Evolutionary conservation across 2,797 vertebrate genomes (phyloP), one percentile per base, ranked within the genome.

Genomic region (Rhynchonycteris naso): DNA sequence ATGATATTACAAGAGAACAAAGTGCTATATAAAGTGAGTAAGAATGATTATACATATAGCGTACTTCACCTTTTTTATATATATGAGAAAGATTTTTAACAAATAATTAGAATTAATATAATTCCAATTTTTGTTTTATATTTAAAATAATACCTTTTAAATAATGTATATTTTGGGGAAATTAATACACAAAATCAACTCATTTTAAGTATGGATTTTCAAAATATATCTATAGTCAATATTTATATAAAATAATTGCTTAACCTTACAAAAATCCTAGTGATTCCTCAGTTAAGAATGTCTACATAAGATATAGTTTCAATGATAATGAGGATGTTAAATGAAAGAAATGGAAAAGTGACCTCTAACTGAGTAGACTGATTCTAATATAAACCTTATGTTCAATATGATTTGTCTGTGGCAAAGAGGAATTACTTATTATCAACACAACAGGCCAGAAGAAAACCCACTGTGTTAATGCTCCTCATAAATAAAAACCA

Each of bases 371-470:
- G 30, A 96, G 82, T 78, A 80, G 38, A 92, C 38, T 28, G 15
- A 24, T 74, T 83, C 22, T 59, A 84, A 61, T 26, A 65, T 66
- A 58, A 76, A 76, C 33, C 26, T 54, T 76, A 30, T 52, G 69
- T n/a, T 79, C 18, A 84, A 47, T 75, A 84, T 94, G 85, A 63
- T 5, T 74, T 28, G 2, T 63, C 54, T 71, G 16, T 91, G 26
- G 52, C 14, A 30, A 89, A 72, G 74, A 94, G 15, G 28, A 7
- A 0, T 90, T 86, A 90, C 85, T 95, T 97, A 92, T 95, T 94
- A 86, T 96, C 52, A 87, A 7, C 35, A 89, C 72, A 97, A 68
- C 0, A 81, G 68, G 61, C 52, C 78, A 22, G 71, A 90, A 93
- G 47, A 92, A 92, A 96, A 71, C 0, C 0, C 1, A 2, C 79